phyloP scores from a whole-genome alignment of 2,113 vertebrate genomes.

The Picathartes gymnocephalus region DNA sequence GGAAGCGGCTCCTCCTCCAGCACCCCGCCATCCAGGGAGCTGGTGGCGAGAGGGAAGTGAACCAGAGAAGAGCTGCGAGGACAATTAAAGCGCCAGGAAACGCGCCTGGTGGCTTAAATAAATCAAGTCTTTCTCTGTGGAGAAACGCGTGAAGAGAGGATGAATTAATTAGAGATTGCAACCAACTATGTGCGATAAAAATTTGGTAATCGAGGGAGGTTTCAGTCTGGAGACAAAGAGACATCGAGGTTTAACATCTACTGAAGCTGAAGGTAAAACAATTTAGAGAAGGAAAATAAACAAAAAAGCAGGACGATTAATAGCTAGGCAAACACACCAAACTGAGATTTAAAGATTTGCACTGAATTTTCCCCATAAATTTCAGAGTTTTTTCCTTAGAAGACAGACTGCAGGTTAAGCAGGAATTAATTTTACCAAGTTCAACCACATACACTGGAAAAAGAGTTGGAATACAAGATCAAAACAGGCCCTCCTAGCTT shows the following conservation, averaged over 20 bases:
- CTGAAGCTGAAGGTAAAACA: neutral
- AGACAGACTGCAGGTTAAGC: neutral
- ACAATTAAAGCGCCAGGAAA: neutral
- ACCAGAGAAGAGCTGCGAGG: neutral
- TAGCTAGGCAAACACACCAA: neutral
- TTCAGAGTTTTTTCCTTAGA: neutral
- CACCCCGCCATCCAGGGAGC: neutral
- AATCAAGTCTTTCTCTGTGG: neutral
- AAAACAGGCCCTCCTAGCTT: conserved; percentile 19
- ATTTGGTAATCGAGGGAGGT: neutral
- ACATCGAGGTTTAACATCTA: neutral
- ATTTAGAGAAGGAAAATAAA: neutral
- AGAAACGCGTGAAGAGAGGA: neutral
- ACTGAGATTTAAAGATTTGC: neutral
- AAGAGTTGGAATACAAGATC: conserved; percentile 39
- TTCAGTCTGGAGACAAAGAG: neutral
- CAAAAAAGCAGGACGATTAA: neutral
- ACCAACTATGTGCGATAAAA: neutral
- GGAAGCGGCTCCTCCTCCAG: neutral
- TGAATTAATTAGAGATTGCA: neutral
- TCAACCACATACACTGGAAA: neutral
- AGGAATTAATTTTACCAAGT: conserved; percentile 29
- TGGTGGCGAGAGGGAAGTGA: neutral
- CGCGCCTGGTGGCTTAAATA: neutral
- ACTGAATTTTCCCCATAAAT: neutral